These are phyloP conservation scores for Ovibos moschatus DNA, from an alignment of 2,113 vertebrate species.

Conservation along the genomic window DNA sequence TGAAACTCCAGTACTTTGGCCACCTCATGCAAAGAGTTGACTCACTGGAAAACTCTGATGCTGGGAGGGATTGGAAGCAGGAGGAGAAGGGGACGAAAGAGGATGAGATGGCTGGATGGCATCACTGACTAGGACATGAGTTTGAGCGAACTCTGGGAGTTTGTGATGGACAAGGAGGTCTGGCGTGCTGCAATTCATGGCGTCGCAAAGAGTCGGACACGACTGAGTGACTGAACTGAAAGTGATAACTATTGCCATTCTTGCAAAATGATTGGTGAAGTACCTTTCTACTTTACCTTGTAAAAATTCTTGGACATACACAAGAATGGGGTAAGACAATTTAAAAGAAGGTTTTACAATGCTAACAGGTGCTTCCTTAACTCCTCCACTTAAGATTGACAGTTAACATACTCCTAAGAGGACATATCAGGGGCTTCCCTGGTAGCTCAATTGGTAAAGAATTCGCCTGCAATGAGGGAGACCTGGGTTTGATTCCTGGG, in stretches of 20 bases:
- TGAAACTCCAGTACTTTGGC: too few species aligned
- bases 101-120: too few species aligned
- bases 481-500: neutral
- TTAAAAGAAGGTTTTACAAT: neutral
- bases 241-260: neutral
- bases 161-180: too few species aligned
- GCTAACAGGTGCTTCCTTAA: neutral
- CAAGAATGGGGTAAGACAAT: neutral
- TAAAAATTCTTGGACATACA: neutral
- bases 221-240: neutral
- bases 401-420: neutral
- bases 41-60: too few species aligned
- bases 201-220: rapidly evolving
- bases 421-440: neutral
- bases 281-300: neutral
- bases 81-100: too few species aligned
- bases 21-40: too few species aligned
- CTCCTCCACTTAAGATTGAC: neutral
- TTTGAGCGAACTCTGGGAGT: too few species aligned
- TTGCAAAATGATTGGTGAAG: neutral
- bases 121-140: too few species aligned
- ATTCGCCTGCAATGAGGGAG: neutral
- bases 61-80: too few species aligned
- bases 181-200: too few species aligned
- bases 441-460: neutral